Evolutionary conservation across 2,113 vertebrate species (phyloP).

Genomic region (Glaucomys volans): DNA sequence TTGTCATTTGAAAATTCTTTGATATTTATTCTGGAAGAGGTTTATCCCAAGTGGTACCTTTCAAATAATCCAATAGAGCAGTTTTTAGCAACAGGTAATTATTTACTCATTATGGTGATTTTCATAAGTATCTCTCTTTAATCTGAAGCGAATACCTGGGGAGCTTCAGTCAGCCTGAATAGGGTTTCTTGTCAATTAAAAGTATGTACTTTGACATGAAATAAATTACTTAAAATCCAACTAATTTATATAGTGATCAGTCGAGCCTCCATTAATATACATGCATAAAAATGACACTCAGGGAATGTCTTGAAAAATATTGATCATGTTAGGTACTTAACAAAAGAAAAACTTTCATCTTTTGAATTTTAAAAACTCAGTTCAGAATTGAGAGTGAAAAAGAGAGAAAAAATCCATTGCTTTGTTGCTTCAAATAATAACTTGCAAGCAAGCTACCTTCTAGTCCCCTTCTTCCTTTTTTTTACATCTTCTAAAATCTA

Average conservation of each 20-base stretch:
- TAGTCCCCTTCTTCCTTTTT: not conserved
- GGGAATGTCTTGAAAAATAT: slow-evolving; percentile 4
- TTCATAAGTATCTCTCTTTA: slow-evolving; percentile 82
- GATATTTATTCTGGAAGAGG: slow-evolving; percentile 56
- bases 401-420: not conserved
- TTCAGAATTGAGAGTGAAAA: not conserved
- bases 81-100: slow-evolving; percentile 82
- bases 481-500: not conserved
- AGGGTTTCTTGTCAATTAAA: slow-evolving; percentile 83
- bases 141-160: slow-evolving; percentile 79
- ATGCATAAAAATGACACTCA: slow-evolving; percentile 55
- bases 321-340: not conserved
- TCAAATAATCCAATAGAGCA: slow-evolving; percentile 71
- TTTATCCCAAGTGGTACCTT: slow-evolving; percentile 69
- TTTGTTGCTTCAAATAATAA: not conserved
- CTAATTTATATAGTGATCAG: slow-evolving; percentile 77
- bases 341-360: not conserved
- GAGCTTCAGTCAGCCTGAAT: slow-evolving; percentile 82
- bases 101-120: slow-evolving; percentile 78
- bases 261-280: slow-evolving; percentile 66
- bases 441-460: not conserved
- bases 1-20: slow-evolving; percentile 21
- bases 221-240: slow-evolving; percentile 81
- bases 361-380: slow-evolving; percentile 42
- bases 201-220: slow-evolving; percentile 79